phyloP scores from a whole-genome alignment of 1,140 invertebrate genomes.

The Penaeus japonicus region DNA sequence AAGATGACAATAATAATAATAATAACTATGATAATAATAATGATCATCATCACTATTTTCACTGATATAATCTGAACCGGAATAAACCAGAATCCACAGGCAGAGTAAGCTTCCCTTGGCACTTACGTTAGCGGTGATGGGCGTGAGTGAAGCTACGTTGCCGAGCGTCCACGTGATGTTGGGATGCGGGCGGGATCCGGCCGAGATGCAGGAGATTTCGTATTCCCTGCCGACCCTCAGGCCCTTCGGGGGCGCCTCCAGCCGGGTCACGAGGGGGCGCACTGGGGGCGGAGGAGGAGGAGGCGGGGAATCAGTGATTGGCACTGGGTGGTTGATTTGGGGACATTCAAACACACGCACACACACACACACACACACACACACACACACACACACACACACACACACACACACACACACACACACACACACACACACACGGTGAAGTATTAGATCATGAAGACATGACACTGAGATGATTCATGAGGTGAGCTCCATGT shows the following conservation, averaged over 20 bases:
- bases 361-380: neutral
- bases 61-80: neutral
- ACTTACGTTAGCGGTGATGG: conserved; percentile 42
- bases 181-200: conserved; percentile 47
- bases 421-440: too few relatives aligned
- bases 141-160: conserved; percentile 32
- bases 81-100: neutral
- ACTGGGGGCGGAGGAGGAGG: conserved; percentile 8
- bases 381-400: too few relatives aligned
- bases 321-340: neutral
- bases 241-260: conserved; percentile 40
- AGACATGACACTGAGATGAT: too few relatives aligned
- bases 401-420: too few relatives aligned
- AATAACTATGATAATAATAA: neutral
- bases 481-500: too few relatives aligned
- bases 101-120: neutral
- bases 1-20: too few relatives aligned
- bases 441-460: too few relatives aligned
- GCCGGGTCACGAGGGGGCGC: conserved; percentile 32
- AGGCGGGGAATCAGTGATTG: neutral
- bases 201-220: conserved; percentile 45
- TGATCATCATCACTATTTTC: neutral
- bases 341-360: neutral
- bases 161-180: conserved; percentile 57
- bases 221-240: conserved; percentile 44